Conservation (phyloP, 2,113 vertebrate genomes). For the Trochalopteron elliotii region DNA sequence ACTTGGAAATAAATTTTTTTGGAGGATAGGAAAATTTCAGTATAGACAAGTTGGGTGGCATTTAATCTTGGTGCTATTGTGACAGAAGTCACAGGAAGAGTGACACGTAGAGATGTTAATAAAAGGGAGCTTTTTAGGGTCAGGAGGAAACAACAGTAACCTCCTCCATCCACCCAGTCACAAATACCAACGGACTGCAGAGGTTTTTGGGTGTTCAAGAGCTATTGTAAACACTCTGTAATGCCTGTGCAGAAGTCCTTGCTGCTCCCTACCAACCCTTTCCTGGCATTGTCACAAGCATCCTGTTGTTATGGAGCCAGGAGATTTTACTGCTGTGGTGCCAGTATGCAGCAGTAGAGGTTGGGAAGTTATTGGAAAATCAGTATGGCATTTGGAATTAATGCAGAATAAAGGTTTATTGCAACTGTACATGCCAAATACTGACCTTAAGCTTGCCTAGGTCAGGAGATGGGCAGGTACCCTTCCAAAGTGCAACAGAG, state of each 20-base stretch:
- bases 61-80: background rate
- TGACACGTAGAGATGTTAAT: background rate
- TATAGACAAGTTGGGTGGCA: rapidly evolving
- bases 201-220: background rate
- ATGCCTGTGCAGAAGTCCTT: background rate
- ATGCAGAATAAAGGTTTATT: background rate
- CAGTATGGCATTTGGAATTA: background rate
- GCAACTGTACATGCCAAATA: background rate
- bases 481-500: background rate
- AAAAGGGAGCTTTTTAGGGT: background rate
- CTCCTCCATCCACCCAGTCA: background rate
- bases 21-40: background rate
- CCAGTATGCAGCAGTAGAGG: rapidly evolving
- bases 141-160: background rate
- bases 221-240: background rate
- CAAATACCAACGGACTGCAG: background rate
- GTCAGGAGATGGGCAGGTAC: too few species aligned
- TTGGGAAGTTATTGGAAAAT: background rate
- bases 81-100: background rate
- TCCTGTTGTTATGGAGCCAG: background rate
- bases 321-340: background rate
- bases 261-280: background rate
- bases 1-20: background rate
- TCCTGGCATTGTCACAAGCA: background rate
- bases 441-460: background rate